Conservation (phyloP, 2,113 vertebrate genomes). For the Oryctolagus cuniculus region DNA sequence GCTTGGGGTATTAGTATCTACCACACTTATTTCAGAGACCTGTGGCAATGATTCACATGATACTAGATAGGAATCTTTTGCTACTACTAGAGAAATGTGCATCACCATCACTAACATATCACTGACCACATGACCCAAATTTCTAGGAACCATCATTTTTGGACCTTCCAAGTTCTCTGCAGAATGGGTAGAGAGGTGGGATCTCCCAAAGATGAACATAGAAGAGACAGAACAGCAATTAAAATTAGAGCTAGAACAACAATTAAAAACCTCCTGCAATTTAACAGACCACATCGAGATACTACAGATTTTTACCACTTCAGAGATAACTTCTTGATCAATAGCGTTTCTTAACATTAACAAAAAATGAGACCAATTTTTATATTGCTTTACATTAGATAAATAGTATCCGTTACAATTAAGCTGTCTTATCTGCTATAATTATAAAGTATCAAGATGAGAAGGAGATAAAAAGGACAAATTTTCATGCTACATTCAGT, state of each 20-base stretch:
- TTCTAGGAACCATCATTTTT: not conserved
- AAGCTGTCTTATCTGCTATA: not conserved
- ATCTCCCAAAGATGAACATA: not conserved
- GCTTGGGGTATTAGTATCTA: not conserved
- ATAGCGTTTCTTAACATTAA: constrained; percentile 1
- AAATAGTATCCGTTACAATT: not conserved
- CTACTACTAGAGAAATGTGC: not conserved
- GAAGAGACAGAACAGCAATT: not conserved
- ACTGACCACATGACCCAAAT: not conserved
- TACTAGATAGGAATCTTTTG: not conserved
- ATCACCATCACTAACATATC: not conserved
- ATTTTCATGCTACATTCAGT: not conserved
- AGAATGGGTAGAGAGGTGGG: not conserved
- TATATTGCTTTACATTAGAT: not conserved
- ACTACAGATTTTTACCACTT: not conserved
- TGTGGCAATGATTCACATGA: not conserved
- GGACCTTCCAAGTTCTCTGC: not conserved
- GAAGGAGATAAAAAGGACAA: not conserved
- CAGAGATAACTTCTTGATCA: not conserved
- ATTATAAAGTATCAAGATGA: constrained; percentile 9
- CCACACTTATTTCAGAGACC: not conserved
- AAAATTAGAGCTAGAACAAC: not conserved
- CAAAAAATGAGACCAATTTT: constrained; percentile 15
- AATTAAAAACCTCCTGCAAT: not conserved
- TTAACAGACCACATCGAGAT: not conserved